Base-by-base conservation (phyloP, 2,113 vertebrate genomes). In the Spizaetus ornatus region DNA sequence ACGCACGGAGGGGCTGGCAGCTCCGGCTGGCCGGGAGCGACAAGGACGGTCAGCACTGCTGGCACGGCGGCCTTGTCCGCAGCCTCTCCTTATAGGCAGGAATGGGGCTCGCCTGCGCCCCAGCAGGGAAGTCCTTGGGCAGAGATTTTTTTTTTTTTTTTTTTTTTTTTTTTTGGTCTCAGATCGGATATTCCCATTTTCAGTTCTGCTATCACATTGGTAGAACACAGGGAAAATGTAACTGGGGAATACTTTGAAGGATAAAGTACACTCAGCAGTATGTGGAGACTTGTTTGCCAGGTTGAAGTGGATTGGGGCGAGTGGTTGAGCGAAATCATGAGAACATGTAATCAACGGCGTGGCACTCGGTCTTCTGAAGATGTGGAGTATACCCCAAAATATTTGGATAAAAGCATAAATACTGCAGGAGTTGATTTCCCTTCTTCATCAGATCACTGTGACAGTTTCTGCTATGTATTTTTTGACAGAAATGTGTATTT, bases 201-300 rank as follows among this genome's bases (percentile, higher is more conserved):
- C 25, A 9, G 0, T 22, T 50, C 31, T 27, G 42, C 15, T 48
- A 0, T 26, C 13, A 0, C 2, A 0, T 4, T 7, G 26, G 3
- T 32, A 13, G 66, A 62, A 23, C 9, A 10, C 29, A 0, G 38
- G 26, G 71, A 2, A 31, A 76, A 8, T 2, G 13, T 21, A 8
- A 4, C 5, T 20, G 4, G 53, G 43, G 48, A 18, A 2, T 26
- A 6, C 9, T 2, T 1, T 1, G 18, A 13, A 23, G 14, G 22
- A 7, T 50, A 3, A 77, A 85, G 34, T 1, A 0, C 8, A 0
- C 10, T 19, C 23, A 27, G 48, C 19, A 4, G 0, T 11, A 2
- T 1, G 8, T 4, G 62, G 45, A 11, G 67, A 3, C 16, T 73
- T 66, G 62, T 70, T 93, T 70, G 29, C 67, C 18, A 3, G 21